Percentiles rank a stretch among this genome's conserved stretches.
Conservation (phyloP, 1,140 invertebrate genomes). For the Aleiodes sp. region DNA sequence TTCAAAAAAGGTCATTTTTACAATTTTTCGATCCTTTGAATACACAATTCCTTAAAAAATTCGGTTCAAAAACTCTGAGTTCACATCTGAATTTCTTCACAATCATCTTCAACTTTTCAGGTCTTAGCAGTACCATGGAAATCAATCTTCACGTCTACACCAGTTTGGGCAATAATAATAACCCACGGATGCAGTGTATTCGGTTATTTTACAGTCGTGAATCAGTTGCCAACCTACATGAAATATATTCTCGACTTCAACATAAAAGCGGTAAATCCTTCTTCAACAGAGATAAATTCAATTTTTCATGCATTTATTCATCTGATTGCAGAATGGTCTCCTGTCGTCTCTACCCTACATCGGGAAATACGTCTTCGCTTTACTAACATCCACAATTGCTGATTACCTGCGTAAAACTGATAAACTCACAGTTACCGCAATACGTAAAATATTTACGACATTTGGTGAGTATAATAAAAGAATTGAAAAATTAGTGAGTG, state of each 20-base stretch:
- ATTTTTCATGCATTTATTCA: neutral
- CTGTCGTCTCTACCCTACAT: constrained; percentile 89
- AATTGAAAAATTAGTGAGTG: too few species aligned
- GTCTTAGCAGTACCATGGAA: constrained; percentile 81
- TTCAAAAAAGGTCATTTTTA: constrained; percentile 44
- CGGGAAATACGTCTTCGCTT: constrained; percentile 82
- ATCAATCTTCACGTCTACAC: constrained; percentile 78
- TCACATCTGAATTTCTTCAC: too few species aligned
- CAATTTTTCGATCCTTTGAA: neutral
- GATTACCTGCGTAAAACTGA: constrained; percentile 74
- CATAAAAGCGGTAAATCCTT: constrained; percentile 77
- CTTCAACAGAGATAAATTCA: neutral
- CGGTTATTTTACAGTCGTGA: constrained; percentile 93
- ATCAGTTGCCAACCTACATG: constrained; percentile 94
- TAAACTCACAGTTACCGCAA: constrained; percentile 75
- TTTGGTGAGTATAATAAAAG: too few species aligned
- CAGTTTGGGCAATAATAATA: constrained; percentile 92
- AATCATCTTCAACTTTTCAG: constrained; percentile 54
- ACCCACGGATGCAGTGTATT: constrained; percentile 93
- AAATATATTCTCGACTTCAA: constrained; percentile 88
- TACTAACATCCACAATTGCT: constrained; percentile 74
- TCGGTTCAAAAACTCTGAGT: neutral
- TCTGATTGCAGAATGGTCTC: constrained; percentile 78
- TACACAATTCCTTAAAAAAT: neutral
- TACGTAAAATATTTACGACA: constrained; percentile 74